A percentile compares a stretch with the other conserved stretches of the same genome.
phyloP scores from a whole-genome alignment of 2,888 invertebrate genomes.

The Drosophila pseudotalamancana region DNA sequence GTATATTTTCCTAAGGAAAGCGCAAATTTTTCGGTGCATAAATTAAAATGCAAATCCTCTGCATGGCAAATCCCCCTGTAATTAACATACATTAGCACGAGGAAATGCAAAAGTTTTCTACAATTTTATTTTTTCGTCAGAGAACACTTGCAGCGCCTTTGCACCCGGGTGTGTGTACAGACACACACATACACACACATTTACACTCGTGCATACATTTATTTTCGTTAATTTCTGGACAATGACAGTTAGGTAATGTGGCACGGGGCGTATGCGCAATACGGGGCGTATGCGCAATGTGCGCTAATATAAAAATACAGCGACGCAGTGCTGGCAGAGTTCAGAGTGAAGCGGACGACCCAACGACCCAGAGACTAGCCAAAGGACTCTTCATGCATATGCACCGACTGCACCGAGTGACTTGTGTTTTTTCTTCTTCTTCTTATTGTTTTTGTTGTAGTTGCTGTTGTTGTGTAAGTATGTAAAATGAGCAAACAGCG shows the following conservation, averaged over 20 bases:
- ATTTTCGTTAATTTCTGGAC: constrained; percentile 80
- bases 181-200: constrained; percentile 6
- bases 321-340: constrained; percentile 50
- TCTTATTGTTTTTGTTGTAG: constrained; percentile 10
- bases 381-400: constrained; percentile 63
- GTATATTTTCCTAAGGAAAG: constrained; percentile 27
- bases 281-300: constrained; percentile 56
- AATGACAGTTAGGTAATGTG: constrained; percentile 80
- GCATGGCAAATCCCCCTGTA: constrained; percentile 81
- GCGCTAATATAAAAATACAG: constrained; percentile 76
- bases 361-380: constrained; percentile 35
- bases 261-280: constrained; percentile 40
- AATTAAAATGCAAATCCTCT: constrained; percentile 81
- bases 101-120: constrained; percentile 77
- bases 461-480: constrained; percentile 42
- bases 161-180: constrained; percentile 27
- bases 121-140: constrained; percentile 18
- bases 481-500: constrained; percentile 60
- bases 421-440: constrained; percentile 14
- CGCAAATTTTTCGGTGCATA: constrained; percentile 77
- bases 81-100: constrained; percentile 84
- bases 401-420: constrained; percentile 37
- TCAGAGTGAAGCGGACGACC: constrained; percentile 45
- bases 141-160: constrained; percentile 39
- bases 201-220: constrained; percentile 42